Percentiles rank a stretch among this genome's conserved stretches.
Evolutionary conservation across 1,140 invertebrate genomes (phyloP).

Genomic region (Pomacea maculata): DNA sequence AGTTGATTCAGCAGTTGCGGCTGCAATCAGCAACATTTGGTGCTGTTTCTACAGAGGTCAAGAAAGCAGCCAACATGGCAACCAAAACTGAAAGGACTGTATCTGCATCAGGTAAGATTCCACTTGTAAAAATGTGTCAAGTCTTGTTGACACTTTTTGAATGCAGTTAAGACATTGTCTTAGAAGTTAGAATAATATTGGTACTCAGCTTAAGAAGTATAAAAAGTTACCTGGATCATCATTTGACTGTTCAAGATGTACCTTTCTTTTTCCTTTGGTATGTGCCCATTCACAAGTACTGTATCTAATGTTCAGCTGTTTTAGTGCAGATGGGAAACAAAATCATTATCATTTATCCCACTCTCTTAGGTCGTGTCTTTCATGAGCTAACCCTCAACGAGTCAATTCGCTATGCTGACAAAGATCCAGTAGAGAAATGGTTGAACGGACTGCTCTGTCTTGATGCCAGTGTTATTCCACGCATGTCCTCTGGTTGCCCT

Average conservation of each 20-base stretch:
- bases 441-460: constrained; percentile 91
- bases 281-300: no score
- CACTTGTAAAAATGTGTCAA: neutral
- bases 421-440: constrained; percentile 93
- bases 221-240: no score
- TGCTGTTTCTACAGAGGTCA: constrained; percentile 39
- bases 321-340: no score
- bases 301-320: no score
- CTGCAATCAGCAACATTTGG: constrained; percentile 69
- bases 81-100: constrained; percentile 36
- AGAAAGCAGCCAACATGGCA: constrained; percentile 46
- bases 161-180: neutral
- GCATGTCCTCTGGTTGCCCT: constrained; percentile 81
- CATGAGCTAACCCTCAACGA: constrained; percentile 78
- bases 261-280: no score
- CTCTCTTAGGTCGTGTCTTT: constrained; percentile 61
- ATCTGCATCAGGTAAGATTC: constrained; percentile 42
- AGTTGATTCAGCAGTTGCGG: constrained; percentile 90
- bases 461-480: constrained; percentile 71
- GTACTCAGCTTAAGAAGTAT: no score
- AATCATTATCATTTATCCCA: no score
- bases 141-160: neutral
- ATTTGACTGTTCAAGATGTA: no score
- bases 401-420: constrained; percentile 91
- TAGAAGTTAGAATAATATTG: neutral